Base-by-base conservation (phyloP, 2,797 vertebrate genomes). In the Sebastiscus tertius region DNA sequence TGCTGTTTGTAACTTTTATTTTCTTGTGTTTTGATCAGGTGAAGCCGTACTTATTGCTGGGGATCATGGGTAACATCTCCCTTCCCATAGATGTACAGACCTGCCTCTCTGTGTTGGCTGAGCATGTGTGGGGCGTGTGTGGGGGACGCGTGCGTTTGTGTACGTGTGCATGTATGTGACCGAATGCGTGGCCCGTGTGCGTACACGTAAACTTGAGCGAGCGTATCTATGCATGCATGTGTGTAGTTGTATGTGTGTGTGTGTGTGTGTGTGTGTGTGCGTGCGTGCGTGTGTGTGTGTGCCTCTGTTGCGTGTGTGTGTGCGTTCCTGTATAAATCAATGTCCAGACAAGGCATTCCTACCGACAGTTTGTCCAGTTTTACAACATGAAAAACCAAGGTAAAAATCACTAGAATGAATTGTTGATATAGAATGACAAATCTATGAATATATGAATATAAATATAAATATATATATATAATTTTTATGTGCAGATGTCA, bases 401-500 rank as follows among this genome's bases (percentile, higher is more conserved):
- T 89, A 88, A 93, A 93, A 93, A 93, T 91, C 93, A 93, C 90
- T 95, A 94, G 93, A 94, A 93, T 92, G 89, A 94, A 94, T 91
- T 95, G 94, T 96, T 95, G 91, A 96, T 93, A 96, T 94, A 96
- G 93, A 95, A 96, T 94, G 93, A 94, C 78, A 92, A 94, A 95
- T 94, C 91, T 94, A 95, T 95, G 95, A 94, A 96, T 95, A 95
- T 94, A 95, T 95, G 88, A 95, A 96, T 94, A 95, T 94, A 94
- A 91, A 95, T 95, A 95, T 93, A 94, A 90, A 95, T 95, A 95
- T 94, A 96, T 93, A 94, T 94, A 95, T 95, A 96, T 96, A 90
- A 96, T 96, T 96, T 96, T 96, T 96, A 96, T 96, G 96, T 96
- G 95, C 95, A 95, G 93, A 96, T 96, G 94, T 96, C 91, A 87